Evolutionary conservation across 2,888 invertebrate genomes (phyloP), one percentile per base, ranked within the genome.

Genomic region (Uloborus plumipes): DNA sequence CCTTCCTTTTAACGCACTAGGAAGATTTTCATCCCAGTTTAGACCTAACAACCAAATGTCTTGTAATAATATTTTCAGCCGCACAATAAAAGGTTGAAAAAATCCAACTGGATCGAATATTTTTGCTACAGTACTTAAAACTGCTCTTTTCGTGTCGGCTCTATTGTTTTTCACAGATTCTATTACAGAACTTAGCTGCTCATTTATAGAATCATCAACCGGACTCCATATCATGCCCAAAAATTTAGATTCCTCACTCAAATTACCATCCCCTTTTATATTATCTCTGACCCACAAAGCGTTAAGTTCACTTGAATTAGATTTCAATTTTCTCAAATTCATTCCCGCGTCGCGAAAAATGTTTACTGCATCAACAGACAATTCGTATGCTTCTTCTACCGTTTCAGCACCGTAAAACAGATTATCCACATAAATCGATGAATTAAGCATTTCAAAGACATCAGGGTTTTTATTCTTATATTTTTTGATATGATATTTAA

Each of bases 291-390:
- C 1, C 67, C 20, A 67, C 26, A 26, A 22, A 20, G 20, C 53
- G 0, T 14, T 67, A 11, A 53, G 22, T 15, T 9, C 18, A 16
- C 14, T 16, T 1, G 70, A 70, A 49, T 70, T 70, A 11, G 70
- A 20, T 53, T 59, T 49, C 13, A 47, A 70, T 49, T 70, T 58
- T 59, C 47, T 58, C 18, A 49, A 22, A 22, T 70, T 58, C 70
- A 70, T 59, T 14, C 70, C 20, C 20, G 70, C 70, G 1, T 47
- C 58, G 9, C 11, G 39, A 15, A 58, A 31, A 13, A 70, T 59
- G 11, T 59, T 47, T 6, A 11, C 18, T 3, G 59, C 39, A 18
- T 31, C n/a, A 0, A 14, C 4, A 39, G 47, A 31, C 20, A 70
- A 59, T 18, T 14, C 11, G 15, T 49, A 26, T 20, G 59, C 62